phyloP scores from a whole-genome alignment of 1,140 invertebrate species.

The Luehdorfia chinensis region DNA sequence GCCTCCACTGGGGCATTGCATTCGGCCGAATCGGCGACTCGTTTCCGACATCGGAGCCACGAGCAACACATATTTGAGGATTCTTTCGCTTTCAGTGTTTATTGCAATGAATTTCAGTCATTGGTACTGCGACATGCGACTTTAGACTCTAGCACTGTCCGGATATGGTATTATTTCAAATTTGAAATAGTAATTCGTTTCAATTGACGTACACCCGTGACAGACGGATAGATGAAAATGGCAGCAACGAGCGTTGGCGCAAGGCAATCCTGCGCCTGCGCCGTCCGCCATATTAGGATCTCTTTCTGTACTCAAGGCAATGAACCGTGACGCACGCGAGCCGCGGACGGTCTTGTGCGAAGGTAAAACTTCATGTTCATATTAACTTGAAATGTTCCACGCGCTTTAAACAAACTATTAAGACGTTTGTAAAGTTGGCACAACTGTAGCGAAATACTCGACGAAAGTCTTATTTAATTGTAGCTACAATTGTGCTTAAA shows the following conservation, averaged over 20 bases:
- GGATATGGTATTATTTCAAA: conserved; percentile 4
- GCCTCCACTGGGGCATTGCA: conserved; percentile 38
- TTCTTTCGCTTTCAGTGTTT: conserved; percentile 26
- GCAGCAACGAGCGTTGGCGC: conserved; percentile 56
- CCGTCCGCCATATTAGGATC: conserved; percentile 65
- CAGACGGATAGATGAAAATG: conserved; percentile 52
- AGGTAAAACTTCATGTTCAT: conserved; percentile 31
- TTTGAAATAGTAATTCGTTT: conserved; percentile 22
- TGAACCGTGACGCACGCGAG: conserved; percentile 67
- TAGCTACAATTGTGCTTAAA: too few species aligned
- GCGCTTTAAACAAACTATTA: too few species aligned
- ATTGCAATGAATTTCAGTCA: conserved; percentile 24
- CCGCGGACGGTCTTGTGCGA: conserved; percentile 21
- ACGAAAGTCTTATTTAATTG: too few species aligned
- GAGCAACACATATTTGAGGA: conserved; percentile 65
- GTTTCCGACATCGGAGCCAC: conserved; percentile 60
- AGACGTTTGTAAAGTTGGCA: too few species aligned
- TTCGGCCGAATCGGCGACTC: conserved; percentile 53
- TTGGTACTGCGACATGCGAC: too few species aligned
- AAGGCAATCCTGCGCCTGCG: conserved; percentile 62
- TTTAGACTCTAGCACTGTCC: too few species aligned
- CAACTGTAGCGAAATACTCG: too few species aligned
- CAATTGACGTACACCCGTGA: conserved; percentile 38
- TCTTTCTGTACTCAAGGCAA: conserved; percentile 69
- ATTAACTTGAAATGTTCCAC: conserved; percentile 16